Percentiles rank a stretch among this genome's conserved stretches.
These are phyloP conservation scores for Hybognathus amarus DNA, from an alignment of 2,797 vertebrate genomes.

Conservation along the genomic window DNA sequence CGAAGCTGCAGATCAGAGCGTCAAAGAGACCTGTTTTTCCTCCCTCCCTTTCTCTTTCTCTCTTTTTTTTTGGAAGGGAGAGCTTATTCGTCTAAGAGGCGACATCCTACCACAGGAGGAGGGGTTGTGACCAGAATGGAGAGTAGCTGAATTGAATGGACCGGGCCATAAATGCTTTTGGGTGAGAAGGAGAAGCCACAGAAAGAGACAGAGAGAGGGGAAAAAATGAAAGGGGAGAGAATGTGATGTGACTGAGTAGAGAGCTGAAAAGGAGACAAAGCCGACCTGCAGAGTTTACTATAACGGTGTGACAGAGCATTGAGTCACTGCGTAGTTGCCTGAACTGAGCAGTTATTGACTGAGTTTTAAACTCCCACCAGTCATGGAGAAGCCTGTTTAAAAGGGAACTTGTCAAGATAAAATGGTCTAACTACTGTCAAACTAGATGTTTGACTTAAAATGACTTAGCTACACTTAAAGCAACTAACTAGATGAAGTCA, in stretches of 20 bases:
- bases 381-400: neutral
- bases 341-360: conserved; percentile 33
- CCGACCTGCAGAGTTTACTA: conserved; percentile 30
- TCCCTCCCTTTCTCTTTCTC: too few species aligned
- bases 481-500: neutral
- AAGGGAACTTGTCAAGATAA: neutral
- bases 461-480: neutral
- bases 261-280: conserved; percentile 49
- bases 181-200: conserved; percentile 31
- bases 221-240: conserved; percentile 10
- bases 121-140: conserved; percentile 73
- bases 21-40: conserved; percentile 26
- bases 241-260: conserved; percentile 24
- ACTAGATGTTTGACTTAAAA: too few species aligned
- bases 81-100: conserved; percentile 71
- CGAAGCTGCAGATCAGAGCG: conserved; percentile 64
- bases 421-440: neutral
- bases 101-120: conserved; percentile 69
- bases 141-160: conserved; percentile 69
- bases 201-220: conserved; percentile 13
- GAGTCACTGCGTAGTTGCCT: conserved; percentile 19
- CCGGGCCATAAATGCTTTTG: conserved; percentile 65
- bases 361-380: conserved; percentile 6
- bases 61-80: conserved; percentile 74
- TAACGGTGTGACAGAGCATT: conserved; percentile 27